Evolutionary conservation across 1,140 invertebrate species (phyloP).

Genomic region (Charaxes varanes): DNA sequence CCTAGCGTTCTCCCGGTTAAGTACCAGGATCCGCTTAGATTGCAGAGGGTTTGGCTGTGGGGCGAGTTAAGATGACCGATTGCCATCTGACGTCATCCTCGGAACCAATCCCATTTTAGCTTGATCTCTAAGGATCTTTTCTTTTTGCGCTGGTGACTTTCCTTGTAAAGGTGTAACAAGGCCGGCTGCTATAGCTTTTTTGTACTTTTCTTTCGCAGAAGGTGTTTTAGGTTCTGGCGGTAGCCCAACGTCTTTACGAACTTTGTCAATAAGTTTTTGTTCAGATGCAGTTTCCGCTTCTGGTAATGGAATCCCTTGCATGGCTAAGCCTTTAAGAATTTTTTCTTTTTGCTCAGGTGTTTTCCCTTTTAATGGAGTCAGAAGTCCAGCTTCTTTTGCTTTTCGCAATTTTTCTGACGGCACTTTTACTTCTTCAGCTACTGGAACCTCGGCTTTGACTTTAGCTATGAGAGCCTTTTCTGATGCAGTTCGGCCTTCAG

Average conservation of each 20-base stretch:
- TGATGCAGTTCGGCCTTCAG: slow-evolving; percentile 23
- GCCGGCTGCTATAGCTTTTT: no score
- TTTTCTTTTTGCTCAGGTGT: slow-evolving; percentile 31
- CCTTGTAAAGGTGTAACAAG: no score
- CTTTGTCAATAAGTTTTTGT: slow-evolving; percentile 25
- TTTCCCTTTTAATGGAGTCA: slow-evolving; percentile 40
- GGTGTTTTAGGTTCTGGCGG: slow-evolving; percentile 23
- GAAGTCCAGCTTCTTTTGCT: slow-evolving; percentile 29
- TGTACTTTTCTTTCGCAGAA: slow-evolving; percentile 19
- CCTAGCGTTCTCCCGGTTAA: no score
- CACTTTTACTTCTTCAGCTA: background rate
- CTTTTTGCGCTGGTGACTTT: no score
- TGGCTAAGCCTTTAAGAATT: slow-evolving; percentile 28
- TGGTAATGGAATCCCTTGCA: slow-evolving; percentile 30
- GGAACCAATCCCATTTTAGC: no score
- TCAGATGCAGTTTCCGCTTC: slow-evolving; percentile 24
- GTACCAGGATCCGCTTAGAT: no score
- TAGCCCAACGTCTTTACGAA: slow-evolving; percentile 20
- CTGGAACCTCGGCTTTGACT: slow-evolving; percentile 9
- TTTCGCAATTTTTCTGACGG: slow-evolving; percentile 14
- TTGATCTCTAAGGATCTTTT: no score
- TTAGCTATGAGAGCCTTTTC: slow-evolving; percentile 25
- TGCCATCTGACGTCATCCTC: no score
- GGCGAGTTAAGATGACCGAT: no score
- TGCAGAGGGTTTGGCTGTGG: no score